Evolutionary conservation across 2,888 invertebrate species (phyloP), one percentile per base, ranked within the genome.

Genomic region (Automeris io): DNA sequence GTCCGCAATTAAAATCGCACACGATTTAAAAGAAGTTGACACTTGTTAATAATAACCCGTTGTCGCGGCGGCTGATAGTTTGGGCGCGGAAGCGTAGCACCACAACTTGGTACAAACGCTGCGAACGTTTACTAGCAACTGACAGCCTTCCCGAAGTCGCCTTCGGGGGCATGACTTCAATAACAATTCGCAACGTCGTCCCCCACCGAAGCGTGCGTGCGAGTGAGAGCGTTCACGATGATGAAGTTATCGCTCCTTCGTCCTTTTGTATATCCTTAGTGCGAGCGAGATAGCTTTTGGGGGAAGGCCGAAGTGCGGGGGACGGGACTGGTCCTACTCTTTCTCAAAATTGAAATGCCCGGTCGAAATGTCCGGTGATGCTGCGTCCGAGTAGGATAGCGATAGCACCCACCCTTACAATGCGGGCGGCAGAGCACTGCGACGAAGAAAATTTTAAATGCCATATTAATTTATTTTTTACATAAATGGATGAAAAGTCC

Each of bases 311-410:
- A 49, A 61, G 68, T 52, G 75, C 64, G 77, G 66, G 68, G 68
- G 69, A 55, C 67, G 76, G 59, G 71, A 70, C 66, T 75, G 79
- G 79, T 83, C 81, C 83, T 83, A 81, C 86, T 85, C 85, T 87
- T 86, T 86, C 87, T 87, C 86, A 85, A 86, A 87, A 87, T 87
- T 87, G 86, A 87, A 87, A 87, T 86, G 87, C 86, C 86, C 86
- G 87, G 86, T 85, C 87, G 86, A 86, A 87, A 83, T 87, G 87
- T 86, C 87, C 87, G 82, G 87, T 79, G 85, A 85, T 79, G 86
- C 85, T 85, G 83, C 79, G 86, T 85, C 85, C 85, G 85, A 86
- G 85, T 77, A 62, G 83, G 85, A 86, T 53, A 69, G 85, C 83
- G 76, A 82, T 85, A 85, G 72, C 81, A 78, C 78, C 85, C 82